Conservation (phyloP, 2,888 invertebrate species). For the Eumerus sabulonum region DNA sequence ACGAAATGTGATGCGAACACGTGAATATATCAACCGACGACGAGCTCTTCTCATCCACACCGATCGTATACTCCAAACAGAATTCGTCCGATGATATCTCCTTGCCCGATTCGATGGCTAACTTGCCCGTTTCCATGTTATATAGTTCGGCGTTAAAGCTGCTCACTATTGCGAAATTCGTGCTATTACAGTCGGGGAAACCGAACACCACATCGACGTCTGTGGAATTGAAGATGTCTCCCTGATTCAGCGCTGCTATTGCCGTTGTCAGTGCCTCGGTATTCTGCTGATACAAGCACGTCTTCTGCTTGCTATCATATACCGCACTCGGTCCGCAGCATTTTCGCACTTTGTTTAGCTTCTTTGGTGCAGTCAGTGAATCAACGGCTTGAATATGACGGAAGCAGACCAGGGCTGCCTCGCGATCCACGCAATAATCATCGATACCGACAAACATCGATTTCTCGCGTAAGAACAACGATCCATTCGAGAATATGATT, state of each 20-base stretch:
- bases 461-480: constrained; percentile 81
- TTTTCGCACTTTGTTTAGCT: constrained; percentile 79
- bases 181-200: constrained; percentile 78
- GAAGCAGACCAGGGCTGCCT: constrained; percentile 83
- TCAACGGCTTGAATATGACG: constrained; percentile 75
- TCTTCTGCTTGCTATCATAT: constrained; percentile 81
- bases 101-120: constrained; percentile 79
- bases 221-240: constrained; percentile 72
- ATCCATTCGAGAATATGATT: constrained; percentile 84
- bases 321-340: constrained; percentile 85
- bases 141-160: constrained; percentile 80
- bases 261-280: neutral
- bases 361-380: constrained; percentile 52
- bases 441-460: constrained; percentile 79
- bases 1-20: constrained; percentile 82
- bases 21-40: constrained; percentile 81
- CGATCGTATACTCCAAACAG: constrained; percentile 70
- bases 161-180: constrained; percentile 82
- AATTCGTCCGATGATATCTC: constrained; percentile 68
- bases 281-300: constrained; percentile 75
- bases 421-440: constrained; percentile 85
- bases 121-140: constrained; percentile 80
- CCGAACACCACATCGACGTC: constrained; percentile 52
- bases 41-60: constrained; percentile 8
- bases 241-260: constrained; percentile 72